These are phyloP conservation scores for Clangula hyemalis DNA, from an alignment of 2,797 vertebrate genomes.

Conservation along the genomic window DNA sequence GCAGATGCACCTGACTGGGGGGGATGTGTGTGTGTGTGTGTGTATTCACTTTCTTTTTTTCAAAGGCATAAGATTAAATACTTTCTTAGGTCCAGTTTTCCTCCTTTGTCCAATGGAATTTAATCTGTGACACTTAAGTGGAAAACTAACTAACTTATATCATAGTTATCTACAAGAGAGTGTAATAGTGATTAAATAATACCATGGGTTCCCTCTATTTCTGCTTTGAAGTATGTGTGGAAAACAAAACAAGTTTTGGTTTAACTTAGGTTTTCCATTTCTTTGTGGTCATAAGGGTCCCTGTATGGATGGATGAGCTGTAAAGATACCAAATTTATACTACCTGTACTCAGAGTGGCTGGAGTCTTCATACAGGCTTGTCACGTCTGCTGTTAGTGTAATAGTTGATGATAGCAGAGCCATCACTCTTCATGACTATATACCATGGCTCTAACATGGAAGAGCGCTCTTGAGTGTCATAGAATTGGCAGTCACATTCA, in stretches of 20 bases:
- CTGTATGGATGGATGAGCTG: background rate
- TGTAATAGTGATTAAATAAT: background rate
- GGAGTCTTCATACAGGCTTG: no score
- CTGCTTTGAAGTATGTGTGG: background rate
- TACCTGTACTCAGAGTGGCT: background rate
- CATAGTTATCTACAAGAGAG: background rate
- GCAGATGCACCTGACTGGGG: background rate
- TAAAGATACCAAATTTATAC: background rate
- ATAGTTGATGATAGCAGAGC: background rate
- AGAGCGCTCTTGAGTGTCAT: background rate
- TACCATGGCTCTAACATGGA: background rate
- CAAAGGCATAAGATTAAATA: background rate
- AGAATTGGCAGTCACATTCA: background rate
- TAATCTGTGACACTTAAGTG: background rate
- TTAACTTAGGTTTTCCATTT: background rate
- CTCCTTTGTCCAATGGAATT: background rate
- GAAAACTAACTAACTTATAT: background rate
- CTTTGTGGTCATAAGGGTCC: background rate
- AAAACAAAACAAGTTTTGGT: background rate
- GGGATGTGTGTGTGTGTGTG: rapidly evolving
- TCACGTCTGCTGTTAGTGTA: background rate
- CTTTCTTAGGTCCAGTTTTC: background rate
- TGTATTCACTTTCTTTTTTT: background rate
- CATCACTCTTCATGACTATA: background rate
- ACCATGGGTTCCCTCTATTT: background rate